Percentiles rank a stretch among this genome's conserved stretches.
Conservation (phyloP, 2,797 vertebrate genomes). For the Melanotaenia maccullochi region DNA sequence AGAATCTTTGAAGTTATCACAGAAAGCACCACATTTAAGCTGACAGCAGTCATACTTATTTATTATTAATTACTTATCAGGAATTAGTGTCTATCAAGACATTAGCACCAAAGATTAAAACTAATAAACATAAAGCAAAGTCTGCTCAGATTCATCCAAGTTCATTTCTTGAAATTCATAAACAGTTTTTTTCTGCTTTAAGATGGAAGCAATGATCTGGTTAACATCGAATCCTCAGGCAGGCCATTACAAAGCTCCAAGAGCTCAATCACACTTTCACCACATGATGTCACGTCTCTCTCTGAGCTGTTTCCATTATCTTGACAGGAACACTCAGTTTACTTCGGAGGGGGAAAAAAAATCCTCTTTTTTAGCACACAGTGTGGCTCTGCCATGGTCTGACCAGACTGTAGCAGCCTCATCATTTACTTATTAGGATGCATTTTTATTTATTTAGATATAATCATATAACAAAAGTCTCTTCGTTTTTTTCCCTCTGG, state of each 20-base stretch:
- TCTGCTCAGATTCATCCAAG: not conserved
- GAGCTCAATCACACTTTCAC: constrained; percentile 28
- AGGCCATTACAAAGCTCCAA: constrained; percentile 23
- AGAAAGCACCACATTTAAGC: constrained; percentile 31
- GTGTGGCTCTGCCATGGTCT: constrained; percentile 11
- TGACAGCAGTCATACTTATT: constrained; percentile 43
- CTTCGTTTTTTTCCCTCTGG: not conserved
- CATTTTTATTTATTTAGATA: constrained; percentile 4
- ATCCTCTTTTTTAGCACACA: constrained; percentile 28
- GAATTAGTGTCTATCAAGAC: constrained; percentile 53
- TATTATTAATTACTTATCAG: constrained; percentile 46
- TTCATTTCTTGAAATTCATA: not conserved
- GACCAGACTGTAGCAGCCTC: constrained; percentile 7
- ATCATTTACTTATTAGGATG: constrained; percentile 11
- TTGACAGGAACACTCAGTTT: constrained; percentile 52
- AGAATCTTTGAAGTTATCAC: not conserved
- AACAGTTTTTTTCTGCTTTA: not conserved
- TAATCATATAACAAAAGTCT: constrained; percentile 4
- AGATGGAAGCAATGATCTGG: constrained; percentile 14
- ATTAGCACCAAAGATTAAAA: constrained; percentile 44
- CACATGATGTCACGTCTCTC: constrained; percentile 24
- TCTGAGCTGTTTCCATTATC: constrained; percentile 30
- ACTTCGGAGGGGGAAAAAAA: constrained; percentile 14
- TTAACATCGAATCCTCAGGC: constrained; percentile 9
- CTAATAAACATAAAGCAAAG: constrained; percentile 33